Conservation (phyloP, 2,888 invertebrate species). For the Deilephila elpenor region DNA sequence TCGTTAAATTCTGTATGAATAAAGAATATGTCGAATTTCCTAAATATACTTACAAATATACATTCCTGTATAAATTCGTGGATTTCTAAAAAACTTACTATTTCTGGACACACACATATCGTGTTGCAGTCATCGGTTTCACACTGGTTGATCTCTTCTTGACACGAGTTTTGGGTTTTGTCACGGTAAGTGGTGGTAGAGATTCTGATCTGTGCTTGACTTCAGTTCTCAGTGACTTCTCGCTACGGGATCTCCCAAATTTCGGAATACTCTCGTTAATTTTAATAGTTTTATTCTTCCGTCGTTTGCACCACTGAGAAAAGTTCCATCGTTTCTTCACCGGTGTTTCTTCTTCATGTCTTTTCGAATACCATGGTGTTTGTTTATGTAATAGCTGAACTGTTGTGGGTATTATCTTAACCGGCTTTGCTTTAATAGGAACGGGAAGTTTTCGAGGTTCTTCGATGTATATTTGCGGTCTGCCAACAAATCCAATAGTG, state of each 20-base stretch:
- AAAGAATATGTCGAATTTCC: too few species aligned
- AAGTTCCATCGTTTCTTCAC: constrained; percentile 34
- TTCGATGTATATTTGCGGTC: constrained; percentile 50
- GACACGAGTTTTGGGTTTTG: constrained; percentile 8
- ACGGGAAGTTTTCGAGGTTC: constrained; percentile 47
- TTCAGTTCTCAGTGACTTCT: constrained; percentile 24
- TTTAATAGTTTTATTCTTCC: constrained; percentile 41
- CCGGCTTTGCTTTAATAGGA: constrained; percentile 47
- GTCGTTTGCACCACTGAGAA: constrained; percentile 48
- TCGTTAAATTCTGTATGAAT: too few species aligned
- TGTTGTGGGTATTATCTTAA: constrained; percentile 40
- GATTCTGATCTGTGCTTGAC: constrained; percentile 30
- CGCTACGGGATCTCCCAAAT: constrained; percentile 29
- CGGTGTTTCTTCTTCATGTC: constrained; percentile 25
- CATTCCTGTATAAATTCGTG: too few species aligned
- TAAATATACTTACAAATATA: too few species aligned
- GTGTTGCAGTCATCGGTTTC: constrained; percentile 42
- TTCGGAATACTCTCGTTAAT: constrained; percentile 26
- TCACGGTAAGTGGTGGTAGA: constrained; percentile 5
- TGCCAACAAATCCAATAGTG: constrained; percentile 42
- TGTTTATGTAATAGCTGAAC: constrained; percentile 36
- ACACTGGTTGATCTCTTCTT: constrained; percentile 28
- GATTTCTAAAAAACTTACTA: not conserved
- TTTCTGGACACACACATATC: constrained; percentile 32
- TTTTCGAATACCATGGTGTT: constrained; percentile 35